phyloP scores from a whole-genome alignment of 1,140 invertebrate genomes.

The Aphidius ervi region DNA sequence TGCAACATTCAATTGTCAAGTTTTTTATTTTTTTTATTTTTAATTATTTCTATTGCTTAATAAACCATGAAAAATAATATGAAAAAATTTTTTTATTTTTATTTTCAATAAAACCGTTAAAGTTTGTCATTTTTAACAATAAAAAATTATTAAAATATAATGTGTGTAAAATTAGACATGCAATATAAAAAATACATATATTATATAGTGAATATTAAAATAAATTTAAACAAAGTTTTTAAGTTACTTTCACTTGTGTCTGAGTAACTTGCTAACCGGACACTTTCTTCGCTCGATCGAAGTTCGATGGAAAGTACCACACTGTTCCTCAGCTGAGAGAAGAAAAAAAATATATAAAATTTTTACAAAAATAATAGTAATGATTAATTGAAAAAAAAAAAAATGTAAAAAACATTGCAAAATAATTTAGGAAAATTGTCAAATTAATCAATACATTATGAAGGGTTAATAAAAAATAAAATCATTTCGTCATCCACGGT shows the following conservation, averaged over 20 bases:
- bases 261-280: conserved; percentile 32
- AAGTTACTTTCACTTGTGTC: conserved; percentile 42
- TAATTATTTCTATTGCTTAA: too few relatives aligned
- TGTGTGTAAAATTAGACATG: not conserved
- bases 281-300: conserved; percentile 51
- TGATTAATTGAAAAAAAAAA: too few relatives aligned
- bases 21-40: too few relatives aligned
- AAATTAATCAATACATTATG: too few relatives aligned
- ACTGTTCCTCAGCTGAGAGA: conserved; percentile 3
- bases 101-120: too few relatives aligned
- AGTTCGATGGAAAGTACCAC: conserved; percentile 44
- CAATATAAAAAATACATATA: not conserved
- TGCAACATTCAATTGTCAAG: too few relatives aligned
- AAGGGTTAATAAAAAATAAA: not conserved
- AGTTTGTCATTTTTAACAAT: too few relatives aligned
- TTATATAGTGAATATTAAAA: conserved; percentile 19
- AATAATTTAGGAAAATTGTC: too few relatives aligned
- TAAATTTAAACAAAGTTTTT: conserved; percentile 11
- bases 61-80: too few relatives aligned
- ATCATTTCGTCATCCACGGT: conserved; percentile 8
- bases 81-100: too few relatives aligned
- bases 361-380: not conserved
- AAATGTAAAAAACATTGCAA: too few relatives aligned
- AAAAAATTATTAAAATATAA: too few relatives aligned
- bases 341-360: conserved; percentile 5